phyloP scores from a whole-genome alignment of 2,797 vertebrate species.

The Gymnoscopelus braueri region DNA sequence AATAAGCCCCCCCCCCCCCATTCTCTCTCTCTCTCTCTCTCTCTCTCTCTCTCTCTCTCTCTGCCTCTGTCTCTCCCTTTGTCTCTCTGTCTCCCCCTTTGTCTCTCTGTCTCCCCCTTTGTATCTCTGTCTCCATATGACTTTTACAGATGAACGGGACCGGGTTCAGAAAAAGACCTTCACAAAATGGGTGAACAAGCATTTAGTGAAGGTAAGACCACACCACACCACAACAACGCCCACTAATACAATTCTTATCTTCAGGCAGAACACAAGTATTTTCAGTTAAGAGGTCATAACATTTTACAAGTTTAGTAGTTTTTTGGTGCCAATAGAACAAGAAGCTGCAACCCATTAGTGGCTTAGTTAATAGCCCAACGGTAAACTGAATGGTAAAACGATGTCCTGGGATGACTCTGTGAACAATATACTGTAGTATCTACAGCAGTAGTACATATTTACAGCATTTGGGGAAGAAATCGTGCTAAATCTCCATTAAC shows the following conservation, averaged over 20 bases:
- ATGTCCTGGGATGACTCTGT: conserved; percentile 15
- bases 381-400: background rate
- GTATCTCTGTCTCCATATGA: conserved; percentile 27
- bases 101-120: conserved; percentile 45
- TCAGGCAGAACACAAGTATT: background rate
- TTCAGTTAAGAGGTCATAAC: background rate
- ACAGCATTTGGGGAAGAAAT: background rate
- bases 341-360: background rate
- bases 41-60: background rate
- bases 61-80: too few species aligned
- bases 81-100: background rate
- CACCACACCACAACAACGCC: background rate
- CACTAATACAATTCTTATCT: background rate
- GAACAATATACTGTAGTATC: background rate
- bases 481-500: background rate
- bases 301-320: background rate
- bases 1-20: too few species aligned
- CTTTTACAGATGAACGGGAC: conserved; percentile 91
- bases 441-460: too few species aligned
- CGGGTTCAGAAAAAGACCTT: conserved; percentile 98
- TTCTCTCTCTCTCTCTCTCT: background rate
- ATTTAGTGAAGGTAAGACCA: conserved; percentile 91
- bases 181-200: conserved; percentile 99
- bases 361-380: background rate
- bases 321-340: background rate